phyloP scores from a whole-genome alignment of 2,797 vertebrate species.

The Poecilia gillii region DNA sequence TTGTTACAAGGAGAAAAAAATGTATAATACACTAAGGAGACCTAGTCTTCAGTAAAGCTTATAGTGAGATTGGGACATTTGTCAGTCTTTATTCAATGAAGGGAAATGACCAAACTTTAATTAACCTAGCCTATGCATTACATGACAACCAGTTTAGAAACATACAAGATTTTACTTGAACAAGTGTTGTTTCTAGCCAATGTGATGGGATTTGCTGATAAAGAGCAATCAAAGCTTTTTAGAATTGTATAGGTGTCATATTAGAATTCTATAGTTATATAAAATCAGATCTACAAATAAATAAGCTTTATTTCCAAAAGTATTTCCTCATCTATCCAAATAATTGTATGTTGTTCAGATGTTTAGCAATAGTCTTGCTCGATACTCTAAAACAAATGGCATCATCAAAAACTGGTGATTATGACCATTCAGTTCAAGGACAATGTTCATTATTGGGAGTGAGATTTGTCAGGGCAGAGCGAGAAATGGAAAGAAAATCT shows the following conservation, averaged over 20 bases:
- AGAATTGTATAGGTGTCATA: no score
- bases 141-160: not conserved
- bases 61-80: not conserved
- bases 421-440: not conserved
- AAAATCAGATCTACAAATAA: no score
- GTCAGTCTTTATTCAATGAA: not conserved
- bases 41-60: not conserved
- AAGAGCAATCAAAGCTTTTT: no score
- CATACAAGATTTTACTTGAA: not conserved
- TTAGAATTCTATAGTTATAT: no score
- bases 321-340: no score
- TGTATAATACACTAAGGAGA: not conserved
- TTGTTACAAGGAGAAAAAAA: not conserved
- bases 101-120: not conserved
- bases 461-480: not conserved
- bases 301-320: no score
- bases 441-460: not conserved
- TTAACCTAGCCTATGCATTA: not conserved
- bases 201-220: no score
- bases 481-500: not conserved
- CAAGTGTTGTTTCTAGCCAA: not conserved
- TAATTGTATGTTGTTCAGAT: no score
- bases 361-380: not conserved
- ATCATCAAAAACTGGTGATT: not conserved
- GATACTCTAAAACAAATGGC: not conserved